Conservation (phyloP, 2,888 invertebrate species). For the Agrilus cyanescens region DNA sequence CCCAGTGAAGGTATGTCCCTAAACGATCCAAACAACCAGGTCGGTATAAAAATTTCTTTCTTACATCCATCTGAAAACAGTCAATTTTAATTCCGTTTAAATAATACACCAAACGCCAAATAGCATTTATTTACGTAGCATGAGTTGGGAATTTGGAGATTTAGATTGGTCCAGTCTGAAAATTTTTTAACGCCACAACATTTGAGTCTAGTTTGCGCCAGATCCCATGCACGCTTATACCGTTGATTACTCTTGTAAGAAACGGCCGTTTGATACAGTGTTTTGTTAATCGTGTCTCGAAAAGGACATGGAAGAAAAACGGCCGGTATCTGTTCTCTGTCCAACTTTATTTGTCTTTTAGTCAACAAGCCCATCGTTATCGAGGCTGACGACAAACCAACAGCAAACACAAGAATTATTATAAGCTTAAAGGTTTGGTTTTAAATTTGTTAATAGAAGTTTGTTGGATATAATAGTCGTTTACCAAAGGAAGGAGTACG, state of each 20-base stretch:
- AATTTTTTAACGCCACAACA: constrained; percentile 16
- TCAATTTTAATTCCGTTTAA: background rate
- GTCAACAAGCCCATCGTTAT: constrained; percentile 9
- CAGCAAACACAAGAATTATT: constrained; percentile 10
- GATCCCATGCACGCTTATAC: constrained; percentile 12
- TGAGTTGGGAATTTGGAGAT: constrained; percentile 10
- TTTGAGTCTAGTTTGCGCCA: constrained; percentile 12
- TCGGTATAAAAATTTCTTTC: background rate
- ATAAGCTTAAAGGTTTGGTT: constrained; percentile 9
- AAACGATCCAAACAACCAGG: constrained; percentile 14
- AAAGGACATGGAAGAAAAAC: constrained; percentile 6
- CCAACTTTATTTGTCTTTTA: constrained; percentile 10
- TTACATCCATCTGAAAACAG: background rate
- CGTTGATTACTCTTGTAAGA: constrained; percentile 7
- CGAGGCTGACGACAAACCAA: constrained; percentile 10
- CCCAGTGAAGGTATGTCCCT: constrained; percentile 15
- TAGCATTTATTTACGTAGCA: constrained; percentile 8
- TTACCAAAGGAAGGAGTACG: constrained; percentile 14
- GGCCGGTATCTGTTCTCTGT: constrained; percentile 3
- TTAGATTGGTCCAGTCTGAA: constrained; percentile 12
- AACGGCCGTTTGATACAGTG: constrained; percentile 8
- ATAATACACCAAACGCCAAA: background rate
- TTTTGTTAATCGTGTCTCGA: constrained; percentile 10
- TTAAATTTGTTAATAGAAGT: background rate
- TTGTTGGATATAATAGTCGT: background rate